A percentile compares a stretch with the other conserved stretches of the same genome.
Conservation (phyloP, 2,888 invertebrate species). For the Neocrepidodera transversa region DNA sequence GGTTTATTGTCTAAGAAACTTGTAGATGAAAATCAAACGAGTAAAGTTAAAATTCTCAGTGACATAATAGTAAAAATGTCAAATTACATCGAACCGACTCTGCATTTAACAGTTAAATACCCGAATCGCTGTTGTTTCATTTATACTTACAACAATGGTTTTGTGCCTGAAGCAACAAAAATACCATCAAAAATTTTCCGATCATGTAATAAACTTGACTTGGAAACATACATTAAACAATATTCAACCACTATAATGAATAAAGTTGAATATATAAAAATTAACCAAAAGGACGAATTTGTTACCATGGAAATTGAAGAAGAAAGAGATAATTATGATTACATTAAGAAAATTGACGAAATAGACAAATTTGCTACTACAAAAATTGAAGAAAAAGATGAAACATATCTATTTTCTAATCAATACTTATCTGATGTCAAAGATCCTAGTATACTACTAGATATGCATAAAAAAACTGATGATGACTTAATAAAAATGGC, state of each 20-base stretch:
- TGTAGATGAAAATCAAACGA: conserved; percentile 2
- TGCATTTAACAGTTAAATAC: conserved; percentile 34
- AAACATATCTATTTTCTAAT: conserved; percentile 29
- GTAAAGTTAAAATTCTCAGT: conserved; percentile 29
- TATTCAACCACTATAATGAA: no score
- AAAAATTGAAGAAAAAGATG: no score
- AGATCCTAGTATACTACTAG: conserved; percentile 9
- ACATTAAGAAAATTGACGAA: no score
- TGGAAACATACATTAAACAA: conserved; percentile 18
- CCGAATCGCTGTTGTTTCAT: conserved; percentile 28
- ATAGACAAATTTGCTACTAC: no score
- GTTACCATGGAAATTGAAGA: no score
- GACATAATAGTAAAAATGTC: conserved; percentile 31
- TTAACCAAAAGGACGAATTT: no score
- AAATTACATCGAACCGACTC: conserved; percentile 38
- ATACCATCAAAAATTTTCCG: conserved; percentile 21
- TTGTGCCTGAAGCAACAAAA: conserved; percentile 28
- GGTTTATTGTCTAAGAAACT: conserved; percentile 21
- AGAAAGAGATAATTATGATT: no score
- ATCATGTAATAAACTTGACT: not conserved
- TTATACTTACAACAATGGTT: conserved; percentile 34
- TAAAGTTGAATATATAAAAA: no score
- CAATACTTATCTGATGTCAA: conserved; percentile 24
- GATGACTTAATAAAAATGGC: conserved; percentile 18
- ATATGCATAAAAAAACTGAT: conserved; percentile 10